phyloP scores from a whole-genome alignment of 2,888 invertebrate genomes.

The Xanthia togata region DNA sequence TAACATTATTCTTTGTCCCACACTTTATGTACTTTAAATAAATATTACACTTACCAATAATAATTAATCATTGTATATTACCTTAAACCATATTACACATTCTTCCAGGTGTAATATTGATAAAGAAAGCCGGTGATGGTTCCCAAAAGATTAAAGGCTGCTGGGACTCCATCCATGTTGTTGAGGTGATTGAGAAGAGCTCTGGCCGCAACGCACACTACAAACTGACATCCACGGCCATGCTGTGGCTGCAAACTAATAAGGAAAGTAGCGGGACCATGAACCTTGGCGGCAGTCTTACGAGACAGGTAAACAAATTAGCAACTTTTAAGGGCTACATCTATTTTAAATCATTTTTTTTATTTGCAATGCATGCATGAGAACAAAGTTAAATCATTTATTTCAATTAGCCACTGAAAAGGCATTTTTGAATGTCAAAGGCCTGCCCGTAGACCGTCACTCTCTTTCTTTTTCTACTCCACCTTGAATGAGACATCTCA shows the following conservation, averaged over 20 bases:
- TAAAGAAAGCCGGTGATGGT: slow-evolving; percentile 99
- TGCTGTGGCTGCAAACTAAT: slow-evolving; percentile 99
- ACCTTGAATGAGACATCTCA: too few species aligned
- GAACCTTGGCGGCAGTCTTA: slow-evolving; percentile 99
- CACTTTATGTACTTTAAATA: not conserved
- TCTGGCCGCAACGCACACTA: slow-evolving; percentile 98
- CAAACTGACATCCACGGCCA: slow-evolving; percentile 99
- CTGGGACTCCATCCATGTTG: slow-evolving; percentile 99
- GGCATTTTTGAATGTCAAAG: not conserved
- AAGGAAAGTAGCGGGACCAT: slow-evolving; percentile 99
- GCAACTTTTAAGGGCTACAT: not conserved
- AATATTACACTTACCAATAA: not conserved
- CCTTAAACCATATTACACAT: not conserved
- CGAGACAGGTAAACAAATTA: slow-evolving; percentile 94
- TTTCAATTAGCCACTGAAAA: not conserved
- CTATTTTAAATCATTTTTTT: not conserved
- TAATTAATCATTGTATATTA: not conserved
- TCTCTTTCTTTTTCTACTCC: not conserved
- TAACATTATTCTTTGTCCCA: not conserved
- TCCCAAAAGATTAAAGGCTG: slow-evolving; percentile 99
- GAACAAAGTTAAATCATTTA: not conserved
- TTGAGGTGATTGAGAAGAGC: slow-evolving; percentile 99
- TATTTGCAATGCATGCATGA: too few species aligned
- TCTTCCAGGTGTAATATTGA: slow-evolving; percentile 96
- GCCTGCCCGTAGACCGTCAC: not conserved